These are phyloP conservation scores for Clarias batrachus DNA, from an alignment of 2,113 vertebrate species.

Conservation along the genomic window DNA sequence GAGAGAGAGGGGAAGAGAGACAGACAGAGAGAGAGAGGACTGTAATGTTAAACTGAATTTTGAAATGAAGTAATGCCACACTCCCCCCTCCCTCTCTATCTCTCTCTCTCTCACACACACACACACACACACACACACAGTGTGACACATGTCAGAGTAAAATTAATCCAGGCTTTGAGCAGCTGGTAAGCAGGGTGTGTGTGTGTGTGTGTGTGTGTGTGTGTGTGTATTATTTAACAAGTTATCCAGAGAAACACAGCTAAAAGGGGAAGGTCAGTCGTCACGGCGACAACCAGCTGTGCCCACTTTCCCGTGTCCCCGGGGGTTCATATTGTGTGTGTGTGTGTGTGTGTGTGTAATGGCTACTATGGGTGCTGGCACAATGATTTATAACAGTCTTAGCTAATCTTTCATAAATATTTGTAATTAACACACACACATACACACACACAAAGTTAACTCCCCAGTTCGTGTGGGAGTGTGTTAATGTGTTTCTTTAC, in stretches of 20 bases:
- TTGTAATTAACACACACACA: neutral
- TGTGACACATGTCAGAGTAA: constrained; percentile 1
- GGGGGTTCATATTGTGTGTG: neutral
- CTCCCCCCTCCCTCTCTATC: neutral
- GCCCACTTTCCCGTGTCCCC: constrained; percentile 24
- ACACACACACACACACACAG: neutral
- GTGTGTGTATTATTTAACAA: constrained; percentile 17
- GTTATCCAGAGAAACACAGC: constrained; percentile 5
- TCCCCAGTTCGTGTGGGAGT: neutral
- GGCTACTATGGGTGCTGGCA: neutral
- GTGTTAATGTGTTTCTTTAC: neutral
- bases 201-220: constrained; percentile 17
- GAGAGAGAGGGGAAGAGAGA: neutral
- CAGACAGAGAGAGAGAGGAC: neutral
- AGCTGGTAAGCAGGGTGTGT: constrained; percentile 31
- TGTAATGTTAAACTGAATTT: neutral
- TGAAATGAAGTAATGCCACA: constrained; percentile 3
- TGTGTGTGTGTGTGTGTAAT: neutral
- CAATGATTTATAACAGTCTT: neutral
- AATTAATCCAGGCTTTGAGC: constrained; percentile 36
- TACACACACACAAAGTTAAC: constrained; percentile 29
- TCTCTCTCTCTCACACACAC: neutral
- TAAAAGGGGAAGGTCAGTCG: constrained; percentile 34
- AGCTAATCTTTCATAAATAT: neutral
- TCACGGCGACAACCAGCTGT: constrained; percentile 39